Conservation (phyloP, 2,113 vertebrate species). For the Chroicocephalus ridibundus region DNA sequence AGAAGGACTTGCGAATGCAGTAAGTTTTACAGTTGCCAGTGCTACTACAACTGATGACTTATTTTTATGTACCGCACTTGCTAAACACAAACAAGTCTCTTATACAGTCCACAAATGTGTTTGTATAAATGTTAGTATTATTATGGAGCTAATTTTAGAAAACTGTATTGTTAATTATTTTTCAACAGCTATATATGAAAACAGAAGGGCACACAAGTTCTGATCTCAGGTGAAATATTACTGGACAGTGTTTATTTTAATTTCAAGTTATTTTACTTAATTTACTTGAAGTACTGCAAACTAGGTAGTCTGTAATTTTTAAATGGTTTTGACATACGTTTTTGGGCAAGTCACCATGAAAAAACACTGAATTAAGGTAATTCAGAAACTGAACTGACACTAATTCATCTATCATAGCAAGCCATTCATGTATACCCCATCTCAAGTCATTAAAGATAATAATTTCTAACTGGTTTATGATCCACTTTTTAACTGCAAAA, state of each 20-base stretch:
- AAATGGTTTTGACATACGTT: neutral
- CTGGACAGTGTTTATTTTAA: neutral
- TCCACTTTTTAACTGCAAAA: slow-evolving; percentile 55
- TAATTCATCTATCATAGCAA: slow-evolving; percentile 23
- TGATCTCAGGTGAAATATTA: neutral
- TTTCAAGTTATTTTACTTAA: slow-evolving; percentile 36
- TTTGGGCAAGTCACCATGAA: neutral
- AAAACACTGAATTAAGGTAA: neutral
- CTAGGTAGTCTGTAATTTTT: neutral
- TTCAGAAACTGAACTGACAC: neutral
- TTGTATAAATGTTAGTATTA: neutral
- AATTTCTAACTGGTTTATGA: slow-evolving; percentile 63
- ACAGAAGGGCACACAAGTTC: neutral
- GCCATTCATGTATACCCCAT: neutral
- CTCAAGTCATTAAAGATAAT: slow-evolving; percentile 37
- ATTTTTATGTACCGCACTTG: neutral
- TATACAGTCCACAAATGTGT: neutral
- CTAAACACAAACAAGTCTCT: neutral
- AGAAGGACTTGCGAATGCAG: neutral
- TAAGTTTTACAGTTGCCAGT: neutral
- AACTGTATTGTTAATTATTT: neutral
- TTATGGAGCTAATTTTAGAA: neutral
- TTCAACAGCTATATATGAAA: neutral
- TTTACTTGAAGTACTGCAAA: neutral
- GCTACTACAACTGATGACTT: neutral